Evolutionary conservation across 2,113 vertebrate genomes (phyloP), one percentile per base, ranked within the genome.

Genomic region (Oncorhynchus tshawytscha): DNA sequence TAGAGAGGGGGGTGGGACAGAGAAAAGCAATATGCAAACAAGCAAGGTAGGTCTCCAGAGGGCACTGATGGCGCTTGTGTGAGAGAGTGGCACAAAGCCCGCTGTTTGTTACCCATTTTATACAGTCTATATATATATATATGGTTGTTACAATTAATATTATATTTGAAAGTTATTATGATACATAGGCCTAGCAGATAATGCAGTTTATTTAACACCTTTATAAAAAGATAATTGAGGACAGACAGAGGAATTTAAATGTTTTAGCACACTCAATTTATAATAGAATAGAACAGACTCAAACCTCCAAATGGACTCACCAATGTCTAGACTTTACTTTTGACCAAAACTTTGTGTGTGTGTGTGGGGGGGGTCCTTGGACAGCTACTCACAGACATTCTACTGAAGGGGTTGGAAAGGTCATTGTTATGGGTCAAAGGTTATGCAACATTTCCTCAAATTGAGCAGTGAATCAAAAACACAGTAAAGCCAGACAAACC

Each of bases 381-480:
- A 9, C 9, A 34, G 27, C 16, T 31, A 72, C 9, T 49, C 13
- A n/a, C 16, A 20, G 24, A n/a, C 18, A 16, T 60, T 31, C 57
- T 16, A 20, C 5, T 29, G 29, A 24, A 25, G 24, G 11, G 8
- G 80, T 60, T 82, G 67, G 79, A 89, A 83, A 77, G 82, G 78
- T 88, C 82, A 80, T 80, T 65, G 69, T 71, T 67, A 54, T 45
- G 54, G 73, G 69, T 72, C 83, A 91, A 87, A 91, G 91, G 87
- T 91, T 88, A 81, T 72, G 82, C 68, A 88, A 90, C 81, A 86
- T 91, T 92, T 91, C 86, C 82, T 80, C 78, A 48, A 67, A 77
- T 78, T 78, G 72, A 88, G 76, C 67, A 89, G 78, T 86, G 88
- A 88, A 81, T 87, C 67, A 86, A 85, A 88, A 88, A 88, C 88